phyloP scores from a whole-genome alignment of 2,113 vertebrate species.

The Callocephalon fimbriatum region DNA sequence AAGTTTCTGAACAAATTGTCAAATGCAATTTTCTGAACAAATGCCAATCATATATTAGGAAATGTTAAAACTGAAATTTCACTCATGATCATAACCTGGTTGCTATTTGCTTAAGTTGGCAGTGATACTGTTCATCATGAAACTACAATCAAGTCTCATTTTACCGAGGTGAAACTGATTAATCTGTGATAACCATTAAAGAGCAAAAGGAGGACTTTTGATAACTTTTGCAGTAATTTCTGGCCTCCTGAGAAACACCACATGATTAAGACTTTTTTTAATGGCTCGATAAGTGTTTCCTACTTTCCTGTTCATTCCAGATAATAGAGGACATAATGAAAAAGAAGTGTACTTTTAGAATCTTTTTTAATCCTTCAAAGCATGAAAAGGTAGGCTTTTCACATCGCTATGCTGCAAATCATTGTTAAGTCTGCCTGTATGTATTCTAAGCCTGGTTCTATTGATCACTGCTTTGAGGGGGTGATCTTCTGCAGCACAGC shows the following conservation, averaged over 20 bases:
- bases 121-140: neutral
- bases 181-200: neutral
- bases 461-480: neutral
- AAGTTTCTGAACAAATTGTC: neutral
- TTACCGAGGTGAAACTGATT: neutral
- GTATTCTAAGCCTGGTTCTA: neutral
- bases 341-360: neutral
- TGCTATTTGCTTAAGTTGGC: neutral
- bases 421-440: neutral
- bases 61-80: neutral
- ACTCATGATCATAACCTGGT: neutral
- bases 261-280: neutral
- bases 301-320: neutral
- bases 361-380: neutral
- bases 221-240: neutral
- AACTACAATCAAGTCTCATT: neutral
- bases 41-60: neutral
- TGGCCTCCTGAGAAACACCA: neutral
- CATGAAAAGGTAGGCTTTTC: neutral
- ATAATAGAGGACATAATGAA: neutral
- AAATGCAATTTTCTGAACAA: neutral
- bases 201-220: neutral
- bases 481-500: neutral
- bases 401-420: neutral
- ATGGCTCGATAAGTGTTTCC: neutral